Evolutionary conservation across 2,888 invertebrate genomes (phyloP).

Genomic region (Scaptomyza parva): DNA sequence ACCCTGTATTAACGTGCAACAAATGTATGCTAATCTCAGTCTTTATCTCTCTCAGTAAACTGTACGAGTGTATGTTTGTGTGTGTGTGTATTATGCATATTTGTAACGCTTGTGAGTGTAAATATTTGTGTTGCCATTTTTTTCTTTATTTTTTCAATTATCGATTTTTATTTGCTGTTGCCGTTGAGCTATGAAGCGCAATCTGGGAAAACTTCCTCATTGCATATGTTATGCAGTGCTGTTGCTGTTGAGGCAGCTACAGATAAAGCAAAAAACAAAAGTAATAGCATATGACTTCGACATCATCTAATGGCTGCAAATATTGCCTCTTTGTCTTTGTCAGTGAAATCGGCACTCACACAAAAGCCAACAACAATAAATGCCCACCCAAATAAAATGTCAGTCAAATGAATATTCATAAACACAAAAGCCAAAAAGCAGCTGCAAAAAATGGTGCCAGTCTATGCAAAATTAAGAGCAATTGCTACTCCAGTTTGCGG

Average conservation of each 20-base stretch:
- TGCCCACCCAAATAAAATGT: conserved; percentile 39
- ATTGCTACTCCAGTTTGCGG: conserved; percentile 74
- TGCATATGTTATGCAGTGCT: conserved; percentile 53
- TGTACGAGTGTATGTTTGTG: conserved; percentile 5
- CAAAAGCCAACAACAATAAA: conserved; percentile 6
- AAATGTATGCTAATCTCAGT: conserved; percentile 57
- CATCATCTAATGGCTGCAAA: conserved; percentile 39
- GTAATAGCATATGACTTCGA: conserved; percentile 5
- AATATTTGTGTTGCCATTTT: conserved; percentile 69
- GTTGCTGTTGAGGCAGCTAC: conserved; percentile 6
- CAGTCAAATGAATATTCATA: conserved; percentile 59
- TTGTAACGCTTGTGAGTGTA: conserved; percentile 51
- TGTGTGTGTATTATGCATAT: conserved; percentile 40
- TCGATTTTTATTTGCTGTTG: conserved; percentile 67
- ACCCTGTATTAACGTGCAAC: conserved; percentile 13
- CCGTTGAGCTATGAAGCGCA: conserved; percentile 48
- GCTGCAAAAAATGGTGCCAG: conserved; percentile 48
- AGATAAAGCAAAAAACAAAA: conserved; percentile 1
- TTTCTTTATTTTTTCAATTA: conserved; percentile 76
- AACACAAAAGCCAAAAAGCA: conserved; percentile 19
- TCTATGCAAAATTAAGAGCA: conserved; percentile 72
- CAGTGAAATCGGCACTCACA: conserved; percentile 44
- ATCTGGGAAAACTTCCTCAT: conserved; percentile 65
- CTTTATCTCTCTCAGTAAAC: neutral
- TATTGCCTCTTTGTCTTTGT: conserved; percentile 13